Conservation (phyloP, 2,888 invertebrate species). For the Phoenoteleia sp. region DNA sequence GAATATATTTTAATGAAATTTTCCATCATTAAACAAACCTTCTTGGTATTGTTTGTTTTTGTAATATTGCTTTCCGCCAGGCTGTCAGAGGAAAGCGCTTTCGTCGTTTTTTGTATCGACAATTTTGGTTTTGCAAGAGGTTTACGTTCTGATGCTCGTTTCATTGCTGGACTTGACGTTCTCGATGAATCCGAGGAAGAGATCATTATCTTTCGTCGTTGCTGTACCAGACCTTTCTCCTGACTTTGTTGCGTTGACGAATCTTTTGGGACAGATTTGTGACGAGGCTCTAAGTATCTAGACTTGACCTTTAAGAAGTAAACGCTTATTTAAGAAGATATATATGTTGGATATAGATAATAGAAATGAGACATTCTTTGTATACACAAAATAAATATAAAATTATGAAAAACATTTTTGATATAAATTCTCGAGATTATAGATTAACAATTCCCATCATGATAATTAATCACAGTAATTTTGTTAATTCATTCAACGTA, state of each 20-base stretch:
- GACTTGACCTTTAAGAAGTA: slow-evolving; percentile 87
- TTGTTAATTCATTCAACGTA: too few species aligned
- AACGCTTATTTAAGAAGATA: too few species aligned
- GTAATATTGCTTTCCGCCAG: slow-evolving; percentile 85
- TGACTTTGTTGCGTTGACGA: slow-evolving; percentile 72
- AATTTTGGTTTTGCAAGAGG: slow-evolving; percentile 82
- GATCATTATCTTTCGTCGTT: slow-evolving; percentile 87
- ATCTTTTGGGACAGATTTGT: slow-evolving; percentile 80
- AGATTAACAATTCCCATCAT: slow-evolving; percentile 5
- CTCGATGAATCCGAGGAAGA: slow-evolving; percentile 91
- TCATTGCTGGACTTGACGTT: slow-evolving; percentile 90
- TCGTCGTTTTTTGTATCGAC: slow-evolving; percentile 83
- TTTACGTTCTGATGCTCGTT: slow-evolving; percentile 84
- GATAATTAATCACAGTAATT: neutral
- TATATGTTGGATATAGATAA: too few species aligned
- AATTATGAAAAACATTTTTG: too few species aligned
- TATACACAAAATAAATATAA: too few species aligned
- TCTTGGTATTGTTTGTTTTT: slow-evolving; percentile 76
- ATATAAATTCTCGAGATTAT: too few species aligned
- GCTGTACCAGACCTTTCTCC: slow-evolving; percentile 82
- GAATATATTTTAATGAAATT: neutral
- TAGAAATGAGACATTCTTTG: too few species aligned
- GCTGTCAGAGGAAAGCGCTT: slow-evolving; percentile 87
- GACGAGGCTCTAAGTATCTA: slow-evolving; percentile 89
- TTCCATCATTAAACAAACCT: slow-evolving; percentile 63